Evolutionary conservation across 2,113 vertebrate genomes (phyloP).

Genomic region (Columbina picui): DNA sequence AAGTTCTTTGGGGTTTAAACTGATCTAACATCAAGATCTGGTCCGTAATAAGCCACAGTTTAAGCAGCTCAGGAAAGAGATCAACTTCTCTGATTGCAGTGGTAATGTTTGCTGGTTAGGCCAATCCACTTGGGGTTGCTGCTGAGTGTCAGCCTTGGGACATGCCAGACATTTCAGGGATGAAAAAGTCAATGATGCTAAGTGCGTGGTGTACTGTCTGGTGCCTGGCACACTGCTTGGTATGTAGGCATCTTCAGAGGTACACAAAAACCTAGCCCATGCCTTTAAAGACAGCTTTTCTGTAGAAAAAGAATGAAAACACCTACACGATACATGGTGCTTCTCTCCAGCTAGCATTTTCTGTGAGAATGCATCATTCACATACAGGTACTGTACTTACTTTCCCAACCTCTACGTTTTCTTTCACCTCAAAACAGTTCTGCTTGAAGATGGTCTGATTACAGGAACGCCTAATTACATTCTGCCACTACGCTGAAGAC

Average conservation of each 20-base stretch:
- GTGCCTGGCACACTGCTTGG: not conserved
- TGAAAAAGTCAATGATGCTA: not conserved
- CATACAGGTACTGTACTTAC: not conserved
- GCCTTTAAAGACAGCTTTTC: conserved; percentile 5
- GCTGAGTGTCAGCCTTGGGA: not conserved
- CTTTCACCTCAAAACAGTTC: not conserved
- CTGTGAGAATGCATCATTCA: not conserved
- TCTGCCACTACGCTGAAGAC: not conserved
- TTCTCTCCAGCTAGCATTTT: not conserved
- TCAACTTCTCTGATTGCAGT: not conserved
- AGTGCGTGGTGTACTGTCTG: not conserved
- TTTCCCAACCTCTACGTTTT: not conserved
- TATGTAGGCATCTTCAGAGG: not conserved
- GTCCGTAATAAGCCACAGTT: not conserved
- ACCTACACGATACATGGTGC: not conserved
- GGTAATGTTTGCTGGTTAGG: not conserved
- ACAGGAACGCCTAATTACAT: not conserved
- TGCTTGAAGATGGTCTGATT: not conserved
- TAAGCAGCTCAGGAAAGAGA: not conserved
- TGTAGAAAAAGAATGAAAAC: conserved; percentile 16
- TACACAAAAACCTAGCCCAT: not conserved
- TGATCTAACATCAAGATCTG: not conserved
- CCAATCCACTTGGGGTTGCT: not conserved
- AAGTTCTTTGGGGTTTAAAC: not conserved
- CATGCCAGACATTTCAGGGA: not conserved